These are phyloP conservation scores for Rutilus rutilus DNA, from an alignment of 2,113 vertebrate genomes.

Conservation along the genomic window DNA sequence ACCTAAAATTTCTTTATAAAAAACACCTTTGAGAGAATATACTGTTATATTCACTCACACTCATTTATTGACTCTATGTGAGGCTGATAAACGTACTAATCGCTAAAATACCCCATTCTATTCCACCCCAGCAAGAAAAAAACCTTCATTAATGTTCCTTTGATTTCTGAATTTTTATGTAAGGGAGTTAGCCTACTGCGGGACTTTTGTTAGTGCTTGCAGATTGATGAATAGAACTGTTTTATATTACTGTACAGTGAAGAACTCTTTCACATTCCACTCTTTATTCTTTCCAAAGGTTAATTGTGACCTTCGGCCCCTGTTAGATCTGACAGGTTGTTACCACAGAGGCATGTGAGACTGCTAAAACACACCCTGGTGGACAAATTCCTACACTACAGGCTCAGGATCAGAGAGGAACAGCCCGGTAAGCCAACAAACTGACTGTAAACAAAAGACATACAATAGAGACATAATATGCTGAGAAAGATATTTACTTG, in stretches of 20 bases:
- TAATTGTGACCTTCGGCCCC: slow-evolving; percentile 37
- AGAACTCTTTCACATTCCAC: slow-evolving; percentile 4
- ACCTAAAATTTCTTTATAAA: no score
- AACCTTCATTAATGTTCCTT: background rate
- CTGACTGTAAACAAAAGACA: background rate
- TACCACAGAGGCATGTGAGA: background rate
- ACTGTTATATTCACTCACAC: background rate
- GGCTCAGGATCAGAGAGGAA: background rate
- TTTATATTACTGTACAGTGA: background rate
- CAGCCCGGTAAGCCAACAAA: background rate
- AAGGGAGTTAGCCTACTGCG: no score
- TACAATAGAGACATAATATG: slow-evolving; percentile 16
- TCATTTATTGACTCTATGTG: background rate
- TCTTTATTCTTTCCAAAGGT: background rate
- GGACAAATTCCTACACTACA: slow-evolving; percentile 55
- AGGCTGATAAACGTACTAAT: background rate
- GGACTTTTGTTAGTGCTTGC: background rate
- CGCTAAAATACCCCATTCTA: background rate
- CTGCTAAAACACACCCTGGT: slow-evolving; percentile 60
- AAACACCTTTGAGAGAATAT: no score
- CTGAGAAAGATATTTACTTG: background rate
- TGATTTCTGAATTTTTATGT: background rate
- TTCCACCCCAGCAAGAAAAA: background rate
- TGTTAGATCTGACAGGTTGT: slow-evolving; percentile 16
- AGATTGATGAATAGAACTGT: background rate